Base-by-base conservation (phyloP, 2,888 invertebrate genomes). In the Parnassius apollo region DNA sequence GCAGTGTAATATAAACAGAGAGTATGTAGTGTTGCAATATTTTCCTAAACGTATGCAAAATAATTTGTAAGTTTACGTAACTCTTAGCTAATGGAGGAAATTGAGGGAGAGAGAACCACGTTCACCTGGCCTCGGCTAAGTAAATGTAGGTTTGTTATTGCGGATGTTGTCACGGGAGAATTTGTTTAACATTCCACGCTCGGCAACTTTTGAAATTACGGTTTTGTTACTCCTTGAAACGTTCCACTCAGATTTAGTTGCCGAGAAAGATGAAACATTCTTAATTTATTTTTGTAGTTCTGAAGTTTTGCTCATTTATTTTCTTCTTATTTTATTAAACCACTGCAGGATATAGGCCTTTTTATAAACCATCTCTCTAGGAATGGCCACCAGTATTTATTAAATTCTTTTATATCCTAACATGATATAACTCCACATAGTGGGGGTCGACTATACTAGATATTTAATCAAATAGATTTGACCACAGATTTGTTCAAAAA, bases 101-200 rank as follows among this genome's bases (percentile, higher is more conserved):
- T 49, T 13, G 8, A 44, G 10, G 13, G 18, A 50, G 35, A 50
- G 53, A 49, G 57, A 45, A 50, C 49, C 45, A 57, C 22, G 49
- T 25, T 54, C 58, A 62, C 62, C 62, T 62, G 62, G 45, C 44
- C 54, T 18, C 58, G 25, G 18, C 54, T 62, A 58, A 62, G 58
- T 57, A 57, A 61, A 61, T 57, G 61, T 61, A 54, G 58, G 25
- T 55, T 49, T 54, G 58, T 59, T 58, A 62, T 58, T 58, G 50
- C 54, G 54, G 58, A 59, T 54, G 62, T 62, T 55, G 54, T 62
- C 50, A 50, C 44, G 25, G 12, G 50, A 42, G 22, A 45, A 35
- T 59, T 62, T 62, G 58, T 58, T 18, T 50, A 58, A 58, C 62
- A 48, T 58, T 58, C 18, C 49, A 12, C 44, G 58, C 58, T 44